Conservation (phyloP, 2,888 invertebrate genomes). For the Pheosia gnoma region DNA sequence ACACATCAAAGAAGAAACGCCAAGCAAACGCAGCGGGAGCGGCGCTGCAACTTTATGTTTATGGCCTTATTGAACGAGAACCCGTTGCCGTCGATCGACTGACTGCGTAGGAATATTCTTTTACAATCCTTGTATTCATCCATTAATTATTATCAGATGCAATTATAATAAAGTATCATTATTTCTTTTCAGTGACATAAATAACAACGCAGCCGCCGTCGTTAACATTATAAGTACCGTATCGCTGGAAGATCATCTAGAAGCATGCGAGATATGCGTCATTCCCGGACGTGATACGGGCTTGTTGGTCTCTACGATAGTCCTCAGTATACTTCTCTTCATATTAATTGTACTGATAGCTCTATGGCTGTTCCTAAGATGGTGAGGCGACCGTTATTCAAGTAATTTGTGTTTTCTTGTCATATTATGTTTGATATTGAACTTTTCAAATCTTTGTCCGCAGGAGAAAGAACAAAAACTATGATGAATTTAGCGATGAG, state of each 20-base stretch:
- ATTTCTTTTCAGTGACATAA: constrained; percentile 65
- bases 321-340: constrained; percentile 67
- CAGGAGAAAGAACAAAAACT: constrained; percentile 61
- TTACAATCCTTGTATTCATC: constrained; percentile 1
- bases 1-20: constrained; percentile 41
- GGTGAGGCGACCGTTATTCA: constrained; percentile 62
- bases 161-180: constrained; percentile 11
- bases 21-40: constrained; percentile 44
- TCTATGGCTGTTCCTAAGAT: constrained; percentile 67
- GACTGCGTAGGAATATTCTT: constrained; percentile 51
- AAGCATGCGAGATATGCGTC: constrained; percentile 54
- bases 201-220: constrained; percentile 47
- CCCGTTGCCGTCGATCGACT: constrained; percentile 62
- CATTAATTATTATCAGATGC: background rate
- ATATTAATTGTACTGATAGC: constrained; percentile 59
- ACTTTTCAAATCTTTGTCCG: constrained; percentile 33
- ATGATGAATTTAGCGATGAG: constrained; percentile 62
- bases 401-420: constrained; percentile 20
- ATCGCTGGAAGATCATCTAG: constrained; percentile 74
- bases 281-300: constrained; percentile 60
- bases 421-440: constrained; percentile 11
- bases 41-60: constrained; percentile 64
- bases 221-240: constrained; percentile 57
- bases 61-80: constrained; percentile 63
- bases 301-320: constrained; percentile 71